Percentiles rank a stretch among this genome's conserved stretches.
Evolutionary conservation across 2,113 vertebrate species (phyloP).

Genomic region (Mus musculus): DNA sequence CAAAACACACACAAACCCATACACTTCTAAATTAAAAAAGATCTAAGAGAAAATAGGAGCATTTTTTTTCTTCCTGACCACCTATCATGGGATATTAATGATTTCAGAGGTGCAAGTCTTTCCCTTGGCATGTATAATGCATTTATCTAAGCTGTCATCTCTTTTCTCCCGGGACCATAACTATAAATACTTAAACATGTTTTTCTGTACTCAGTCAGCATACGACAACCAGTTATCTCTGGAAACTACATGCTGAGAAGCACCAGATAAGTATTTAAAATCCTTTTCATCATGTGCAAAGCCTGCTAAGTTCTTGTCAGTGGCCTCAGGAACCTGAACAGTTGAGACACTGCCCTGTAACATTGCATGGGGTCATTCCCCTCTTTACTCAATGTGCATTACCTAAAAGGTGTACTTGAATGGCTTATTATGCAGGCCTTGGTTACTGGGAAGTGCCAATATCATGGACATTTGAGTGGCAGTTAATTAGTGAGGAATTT

Average conservation of each 20-base stretch:
- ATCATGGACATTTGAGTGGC: background rate
- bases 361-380: too few relatives aligned
- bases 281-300: background rate
- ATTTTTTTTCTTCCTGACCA: background rate
- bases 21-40: background rate
- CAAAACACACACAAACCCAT: background rate
- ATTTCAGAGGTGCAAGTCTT: background rate
- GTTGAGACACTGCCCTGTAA: background rate
- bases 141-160: background rate
- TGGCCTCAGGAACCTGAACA: background rate
- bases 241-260: background rate
- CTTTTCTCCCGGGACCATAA: background rate
- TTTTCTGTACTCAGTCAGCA: background rate
- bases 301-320: background rate
- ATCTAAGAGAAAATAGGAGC: background rate
- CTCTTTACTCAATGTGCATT: too few relatives aligned
- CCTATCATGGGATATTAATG: background rate
- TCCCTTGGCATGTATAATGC: background rate
- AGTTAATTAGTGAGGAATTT: too few relatives aligned
- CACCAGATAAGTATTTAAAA: background rate
- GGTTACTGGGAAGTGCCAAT: background rate
- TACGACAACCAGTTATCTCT: background rate
- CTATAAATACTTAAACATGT: background rate
- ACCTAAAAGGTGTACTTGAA: background rate
- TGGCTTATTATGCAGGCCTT: too few relatives aligned